These are phyloP conservation scores for Drosophila ogumai DNA, from an alignment of 1,140 invertebrate species.

Conservation along the genomic window DNA sequence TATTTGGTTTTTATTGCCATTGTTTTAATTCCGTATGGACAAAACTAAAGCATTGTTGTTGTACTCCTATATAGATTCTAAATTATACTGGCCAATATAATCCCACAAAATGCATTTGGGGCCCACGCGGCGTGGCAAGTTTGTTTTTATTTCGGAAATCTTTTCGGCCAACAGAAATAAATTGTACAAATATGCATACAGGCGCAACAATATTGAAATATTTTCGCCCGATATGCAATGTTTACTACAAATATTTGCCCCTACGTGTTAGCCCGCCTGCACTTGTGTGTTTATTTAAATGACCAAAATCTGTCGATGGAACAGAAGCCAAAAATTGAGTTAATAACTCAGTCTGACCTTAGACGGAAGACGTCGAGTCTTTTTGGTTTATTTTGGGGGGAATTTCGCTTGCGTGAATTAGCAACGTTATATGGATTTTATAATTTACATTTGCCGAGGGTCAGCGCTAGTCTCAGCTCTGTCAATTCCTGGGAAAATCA, in stretches of 20 bases:
- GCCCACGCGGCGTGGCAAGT: conserved; percentile 48
- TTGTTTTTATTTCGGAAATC: conserved; percentile 62
- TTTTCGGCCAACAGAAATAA: conserved; percentile 52
- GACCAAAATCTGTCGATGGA: conserved; percentile 66
- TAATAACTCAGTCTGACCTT: conserved; percentile 73
- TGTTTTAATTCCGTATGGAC: conserved; percentile 21
- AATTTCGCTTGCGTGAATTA: conserved; percentile 70
- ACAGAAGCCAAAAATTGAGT: conserved; percentile 74
- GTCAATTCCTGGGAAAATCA: conserved; percentile 50
- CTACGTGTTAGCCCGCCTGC: conserved; percentile 17
- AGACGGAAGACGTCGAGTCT: conserved; percentile 27
- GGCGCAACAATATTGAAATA: conserved; percentile 34
- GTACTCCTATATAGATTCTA: conserved; percentile 13
- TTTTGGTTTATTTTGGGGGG: conserved; percentile 36
- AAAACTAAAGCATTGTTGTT: conserved; percentile 20
- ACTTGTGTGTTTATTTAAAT: conserved; percentile 71
- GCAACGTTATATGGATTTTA: conserved; percentile 52
- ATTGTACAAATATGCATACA: conserved; percentile 37
- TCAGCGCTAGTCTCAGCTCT: conserved; percentile 30
- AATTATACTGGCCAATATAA: conserved; percentile 24
- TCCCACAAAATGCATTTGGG: conserved; percentile 47
- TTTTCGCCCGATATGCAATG: conserved; percentile 52
- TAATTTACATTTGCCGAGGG: conserved; percentile 62
- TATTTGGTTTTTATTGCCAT: conserved; percentile 7
- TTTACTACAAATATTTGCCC: conserved; percentile 43